phyloP scores from a whole-genome alignment of 2,888 invertebrate species.

The Saturnia japonica region DNA sequence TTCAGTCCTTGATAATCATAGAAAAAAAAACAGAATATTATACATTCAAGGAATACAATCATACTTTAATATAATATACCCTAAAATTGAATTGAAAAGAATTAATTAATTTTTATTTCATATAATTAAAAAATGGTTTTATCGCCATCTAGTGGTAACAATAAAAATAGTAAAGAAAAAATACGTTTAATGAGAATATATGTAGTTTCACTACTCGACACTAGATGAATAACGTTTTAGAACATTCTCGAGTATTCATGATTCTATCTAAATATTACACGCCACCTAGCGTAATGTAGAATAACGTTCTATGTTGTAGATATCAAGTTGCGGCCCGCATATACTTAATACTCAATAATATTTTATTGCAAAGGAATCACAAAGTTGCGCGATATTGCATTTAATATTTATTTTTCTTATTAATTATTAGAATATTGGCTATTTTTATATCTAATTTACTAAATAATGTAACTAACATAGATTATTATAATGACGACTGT shows the following conservation, averaged over 20 bases:
- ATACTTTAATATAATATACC: too few species aligned
- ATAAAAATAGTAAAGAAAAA: neutral
- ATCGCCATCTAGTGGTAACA: constrained; percentile 31
- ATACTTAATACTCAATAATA: neutral
- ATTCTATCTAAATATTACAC: neutral
- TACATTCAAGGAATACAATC: too few species aligned
- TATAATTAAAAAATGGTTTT: neutral
- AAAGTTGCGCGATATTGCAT: neutral
- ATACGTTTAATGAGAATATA: neutral
- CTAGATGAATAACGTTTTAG: constrained; percentile 36
- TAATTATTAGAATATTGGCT: neutral
- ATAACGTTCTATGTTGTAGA: constrained; percentile 27
- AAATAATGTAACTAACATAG: too few species aligned
- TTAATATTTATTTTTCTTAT: neutral
- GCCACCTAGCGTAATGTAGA: constrained; percentile 9
- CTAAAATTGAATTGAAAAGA: too few species aligned
- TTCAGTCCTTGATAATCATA: too few species aligned
- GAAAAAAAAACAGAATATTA: too few species aligned
- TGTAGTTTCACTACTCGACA: constrained; percentile 38
- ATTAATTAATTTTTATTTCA: constrained; percentile 15
- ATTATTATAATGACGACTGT: too few species aligned
- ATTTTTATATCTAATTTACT: neutral
- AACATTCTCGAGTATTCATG: constrained; percentile 31
- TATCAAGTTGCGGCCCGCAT: constrained; percentile 13
- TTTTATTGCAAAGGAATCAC: neutral